Evolutionary conservation across 2,797 vertebrate genomes (phyloP).

Genomic region (Falco concolor): DNA sequence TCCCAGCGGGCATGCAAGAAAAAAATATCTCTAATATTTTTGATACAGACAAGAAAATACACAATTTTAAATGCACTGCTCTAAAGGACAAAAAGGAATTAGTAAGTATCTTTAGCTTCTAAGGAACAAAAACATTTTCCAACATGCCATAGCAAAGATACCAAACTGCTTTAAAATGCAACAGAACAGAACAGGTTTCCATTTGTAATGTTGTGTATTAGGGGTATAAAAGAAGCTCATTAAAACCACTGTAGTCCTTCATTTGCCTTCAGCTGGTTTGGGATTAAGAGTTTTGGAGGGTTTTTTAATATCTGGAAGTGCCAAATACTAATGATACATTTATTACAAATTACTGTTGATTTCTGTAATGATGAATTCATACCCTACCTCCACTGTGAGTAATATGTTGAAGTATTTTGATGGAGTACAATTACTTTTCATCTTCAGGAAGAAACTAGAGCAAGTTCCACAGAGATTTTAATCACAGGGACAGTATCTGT

Average conservation of each 20-base stretch:
- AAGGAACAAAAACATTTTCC: not conserved
- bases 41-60: not conserved
- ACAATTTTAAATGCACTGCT: not conserved
- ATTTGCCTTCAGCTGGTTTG: not conserved
- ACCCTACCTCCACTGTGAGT: not conserved
- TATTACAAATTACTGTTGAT: not conserved
- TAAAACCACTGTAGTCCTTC: not conserved
- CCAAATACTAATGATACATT: not conserved
- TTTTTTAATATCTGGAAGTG: not conserved
- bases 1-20: accelerated
- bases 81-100: not conserved
- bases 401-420: not conserved
- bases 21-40: not conserved
- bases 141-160: not conserved
- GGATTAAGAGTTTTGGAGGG: not conserved
- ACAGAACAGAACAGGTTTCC: not conserved
- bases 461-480: not conserved
- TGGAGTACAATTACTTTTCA: not conserved
- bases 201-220: not conserved
- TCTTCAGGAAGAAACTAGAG: not conserved
- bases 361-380: not conserved
- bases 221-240: not conserved
- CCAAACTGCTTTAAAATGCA: not conserved
- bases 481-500: not conserved
- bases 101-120: not conserved